These are phyloP conservation scores for Gymnocheta viridis DNA, from an alignment of 2,888 invertebrate genomes.

Conservation along the genomic window DNA sequence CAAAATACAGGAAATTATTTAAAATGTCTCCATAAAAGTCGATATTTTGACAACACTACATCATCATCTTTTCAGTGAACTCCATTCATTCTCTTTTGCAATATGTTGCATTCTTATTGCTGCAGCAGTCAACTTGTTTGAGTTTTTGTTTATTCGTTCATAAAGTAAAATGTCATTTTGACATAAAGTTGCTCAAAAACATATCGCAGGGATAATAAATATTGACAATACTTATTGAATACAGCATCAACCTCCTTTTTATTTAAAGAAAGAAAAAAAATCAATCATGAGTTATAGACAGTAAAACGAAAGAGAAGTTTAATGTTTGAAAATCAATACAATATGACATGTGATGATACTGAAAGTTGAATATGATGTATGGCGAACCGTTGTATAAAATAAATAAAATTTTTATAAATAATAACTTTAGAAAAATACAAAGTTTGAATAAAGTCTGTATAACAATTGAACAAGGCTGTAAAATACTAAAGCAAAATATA, in stretches of 20 bases:
- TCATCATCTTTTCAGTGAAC: constrained; percentile 40
- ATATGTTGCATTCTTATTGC: not conserved
- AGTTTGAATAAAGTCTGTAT: not conserved
- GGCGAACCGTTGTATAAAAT: not conserved
- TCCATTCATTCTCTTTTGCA: not conserved
- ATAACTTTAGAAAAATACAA: not conserved
- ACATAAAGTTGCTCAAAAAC: constrained; percentile 25
- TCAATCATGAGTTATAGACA: constrained; percentile 68
- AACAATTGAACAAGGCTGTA: not conserved
- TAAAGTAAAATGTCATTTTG: constrained; percentile 56
- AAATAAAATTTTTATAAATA: not conserved
- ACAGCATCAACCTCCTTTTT: not conserved
- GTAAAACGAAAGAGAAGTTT: constrained; percentile 57
- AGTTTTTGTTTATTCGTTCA: constrained; percentile 18
- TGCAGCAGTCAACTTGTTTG: not conserved
- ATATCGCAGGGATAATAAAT: constrained; percentile 23
- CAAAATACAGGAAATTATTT: not conserved
- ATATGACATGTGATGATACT: constrained; percentile 59
- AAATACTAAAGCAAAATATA: not conserved
- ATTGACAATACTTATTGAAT: constrained; percentile 54
- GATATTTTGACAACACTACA: constrained; percentile 57
- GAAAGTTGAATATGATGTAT: constrained; percentile 54
- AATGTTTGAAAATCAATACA: constrained; percentile 57
- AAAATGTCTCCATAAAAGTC: constrained; percentile 51
- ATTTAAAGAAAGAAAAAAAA: constrained; percentile 6